These are phyloP conservation scores for Euspilapteryx auroguttella DNA, from an alignment of 2,888 invertebrate genomes.

Conservation along the genomic window DNA sequence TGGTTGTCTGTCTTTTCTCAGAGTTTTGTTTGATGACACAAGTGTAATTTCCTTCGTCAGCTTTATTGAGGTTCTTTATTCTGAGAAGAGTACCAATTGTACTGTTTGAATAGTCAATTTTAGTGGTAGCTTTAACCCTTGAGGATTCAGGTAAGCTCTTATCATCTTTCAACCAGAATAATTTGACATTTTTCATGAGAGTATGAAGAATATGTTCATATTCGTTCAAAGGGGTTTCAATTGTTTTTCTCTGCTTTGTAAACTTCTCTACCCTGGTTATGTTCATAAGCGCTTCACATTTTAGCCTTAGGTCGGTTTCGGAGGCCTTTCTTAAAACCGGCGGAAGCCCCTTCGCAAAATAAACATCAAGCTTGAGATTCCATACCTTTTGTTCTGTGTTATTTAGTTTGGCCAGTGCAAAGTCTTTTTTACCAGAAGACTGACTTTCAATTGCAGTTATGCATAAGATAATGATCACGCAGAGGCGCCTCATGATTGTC, in stretches of 20 bases:
- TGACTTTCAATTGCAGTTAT: slow-evolving; percentile 27
- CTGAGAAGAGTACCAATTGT: slow-evolving; percentile 36
- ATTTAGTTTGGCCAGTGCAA: slow-evolving; percentile 18
- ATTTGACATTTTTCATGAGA: slow-evolving; percentile 39
- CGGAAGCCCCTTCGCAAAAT: slow-evolving; percentile 40
- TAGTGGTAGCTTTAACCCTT: slow-evolving; percentile 27
- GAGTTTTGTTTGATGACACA: slow-evolving; percentile 46
- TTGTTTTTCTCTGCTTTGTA: slow-evolving; percentile 36
- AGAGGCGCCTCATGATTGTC: slow-evolving; percentile 42
- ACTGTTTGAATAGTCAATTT: slow-evolving; percentile 37
- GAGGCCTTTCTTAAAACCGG: slow-evolving; percentile 20
- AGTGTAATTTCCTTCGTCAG: slow-evolving; percentile 40
- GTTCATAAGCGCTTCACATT: slow-evolving; percentile 47
- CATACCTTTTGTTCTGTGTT: not conserved
- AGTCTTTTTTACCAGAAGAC: slow-evolving; percentile 24
- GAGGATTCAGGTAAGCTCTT: slow-evolving; percentile 20
- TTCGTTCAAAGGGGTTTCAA: slow-evolving; percentile 32
- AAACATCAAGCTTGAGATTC: slow-evolving; percentile 37
- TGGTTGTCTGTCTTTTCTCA: slow-evolving; percentile 38
- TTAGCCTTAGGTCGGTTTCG: slow-evolving; percentile 31
- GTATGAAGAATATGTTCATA: slow-evolving; percentile 36
- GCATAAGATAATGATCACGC: slow-evolving; percentile 39
- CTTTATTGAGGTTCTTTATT: slow-evolving; percentile 23
- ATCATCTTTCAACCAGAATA: slow-evolving; percentile 43
- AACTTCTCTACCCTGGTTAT: slow-evolving; percentile 41